These are phyloP conservation scores for Augochlorella aurata DNA, from an alignment of 2,888 invertebrate genomes.

Conservation along the genomic window DNA sequence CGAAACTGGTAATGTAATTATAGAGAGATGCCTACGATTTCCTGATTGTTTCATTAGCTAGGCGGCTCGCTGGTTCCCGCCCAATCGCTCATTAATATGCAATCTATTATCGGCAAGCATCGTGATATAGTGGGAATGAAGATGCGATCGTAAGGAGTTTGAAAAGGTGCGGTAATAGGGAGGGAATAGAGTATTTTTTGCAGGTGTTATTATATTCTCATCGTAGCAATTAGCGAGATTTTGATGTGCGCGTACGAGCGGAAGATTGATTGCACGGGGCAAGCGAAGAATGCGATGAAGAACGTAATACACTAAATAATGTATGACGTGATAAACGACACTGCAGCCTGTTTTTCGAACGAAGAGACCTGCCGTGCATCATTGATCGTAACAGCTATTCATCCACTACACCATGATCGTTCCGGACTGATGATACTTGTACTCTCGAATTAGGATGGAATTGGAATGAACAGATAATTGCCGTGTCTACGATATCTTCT, in stretches of 20 bases:
- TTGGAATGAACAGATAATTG: not conserved
- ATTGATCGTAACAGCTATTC: not conserved
- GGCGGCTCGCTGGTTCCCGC: not conserved
- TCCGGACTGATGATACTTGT: not conserved
- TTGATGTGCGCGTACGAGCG: not conserved
- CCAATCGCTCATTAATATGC: constrained; percentile 2
- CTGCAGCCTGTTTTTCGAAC: not conserved
- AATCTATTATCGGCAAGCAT: not conserved
- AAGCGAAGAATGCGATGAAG: constrained; percentile 2
- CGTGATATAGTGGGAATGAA: not conserved
- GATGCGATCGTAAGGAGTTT: not conserved
- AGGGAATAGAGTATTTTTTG: not conserved
- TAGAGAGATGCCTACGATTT: not conserved
- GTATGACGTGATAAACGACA: constrained; percentile 7
- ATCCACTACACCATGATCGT: not conserved
- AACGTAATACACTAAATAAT: constrained; percentile 7
- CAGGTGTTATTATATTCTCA: not conserved
- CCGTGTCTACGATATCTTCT: not conserved
- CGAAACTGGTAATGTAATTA: not conserved
- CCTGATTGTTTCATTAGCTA: constrained; percentile 3
- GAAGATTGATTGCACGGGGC: not conserved
- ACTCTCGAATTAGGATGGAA: not conserved
- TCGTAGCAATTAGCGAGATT: constrained; percentile 6
- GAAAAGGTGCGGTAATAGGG: not conserved
- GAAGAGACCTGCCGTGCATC: not conserved